Evolutionary conservation across 2,888 invertebrate genomes (phyloP).

Genomic region (Yponomeuta cagnagella): DNA sequence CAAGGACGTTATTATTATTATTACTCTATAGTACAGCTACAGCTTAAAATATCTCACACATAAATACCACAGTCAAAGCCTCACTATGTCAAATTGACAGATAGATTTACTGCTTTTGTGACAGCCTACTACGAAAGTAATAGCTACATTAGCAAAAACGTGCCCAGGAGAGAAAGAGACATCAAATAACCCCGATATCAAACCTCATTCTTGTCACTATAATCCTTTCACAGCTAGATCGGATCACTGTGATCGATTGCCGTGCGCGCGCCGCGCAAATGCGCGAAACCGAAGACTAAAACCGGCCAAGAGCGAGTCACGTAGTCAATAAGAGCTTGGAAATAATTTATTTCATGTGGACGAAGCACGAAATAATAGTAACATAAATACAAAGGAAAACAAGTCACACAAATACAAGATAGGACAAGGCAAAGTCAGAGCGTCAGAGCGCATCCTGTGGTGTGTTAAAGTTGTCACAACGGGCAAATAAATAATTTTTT

Average conservation of each 20-base stretch:
- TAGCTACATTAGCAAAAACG: neutral
- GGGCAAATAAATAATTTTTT: too few relatives aligned
- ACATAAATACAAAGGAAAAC: too few relatives aligned
- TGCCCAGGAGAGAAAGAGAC: neutral
- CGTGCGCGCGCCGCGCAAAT: neutral
- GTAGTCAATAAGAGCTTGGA: too few relatives aligned
- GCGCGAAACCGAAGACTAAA: neutral
- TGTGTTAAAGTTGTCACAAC: too few relatives aligned
- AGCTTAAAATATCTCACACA: neutral
- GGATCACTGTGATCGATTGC: neutral
- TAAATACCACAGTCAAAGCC: neutral
- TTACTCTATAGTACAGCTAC: neutral
- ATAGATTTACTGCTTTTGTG: neutral
- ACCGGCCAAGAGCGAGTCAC: neutral
- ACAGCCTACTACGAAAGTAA: too few relatives aligned
- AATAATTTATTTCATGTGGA: too few relatives aligned
- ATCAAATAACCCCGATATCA: neutral
- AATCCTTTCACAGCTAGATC: constrained; percentile 3
- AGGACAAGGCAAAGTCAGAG: too few relatives aligned
- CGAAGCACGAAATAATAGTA: too few relatives aligned
- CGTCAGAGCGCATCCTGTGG: too few relatives aligned
- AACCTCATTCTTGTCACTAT: neutral
- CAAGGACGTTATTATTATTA: neutral
- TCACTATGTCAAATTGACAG: neutral
- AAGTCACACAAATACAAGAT: too few relatives aligned